Base-by-base conservation (phyloP, 2,113 vertebrate species). In the Neofelis nebulosa region DNA sequence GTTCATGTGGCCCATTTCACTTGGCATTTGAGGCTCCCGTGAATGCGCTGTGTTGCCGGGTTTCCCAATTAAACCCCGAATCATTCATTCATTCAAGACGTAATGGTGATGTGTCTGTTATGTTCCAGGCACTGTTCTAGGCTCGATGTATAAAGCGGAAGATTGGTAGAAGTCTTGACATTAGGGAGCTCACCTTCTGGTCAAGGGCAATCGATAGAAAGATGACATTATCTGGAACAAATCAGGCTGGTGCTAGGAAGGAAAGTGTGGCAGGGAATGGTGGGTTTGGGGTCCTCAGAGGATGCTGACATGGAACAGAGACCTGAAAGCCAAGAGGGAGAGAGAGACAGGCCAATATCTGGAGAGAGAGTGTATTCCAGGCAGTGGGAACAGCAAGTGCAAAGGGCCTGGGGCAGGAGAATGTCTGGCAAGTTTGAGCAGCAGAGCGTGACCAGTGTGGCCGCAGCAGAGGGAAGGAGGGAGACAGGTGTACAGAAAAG, bases 401-500 rank as follows among this genome's bases (percentile, higher is more conserved):
- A 86, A 86, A 97, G 69, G 63, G 21, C 80, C 88, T 45, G 94
- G 33, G 91, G 69, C 68, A 80, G 74, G 31, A n/a, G 15, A 14
- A 1, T 0, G 8, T 4, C 57, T 48, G 7, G 15, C 5, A 1
- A 7, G n/a, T 55, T 33, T 33, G 50, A 71, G 63, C 19, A 61
- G 65, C 10, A 41, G 29, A 3, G 2, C 7, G 21, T 65, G 76
- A 57, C 8, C 2, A 9, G 2, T 7, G 36, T 74, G 45, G 52
- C 14, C 12, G 11, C 45, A 48, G 45, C n/a, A 74, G 82, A 41
- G 55, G 41, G 33, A 21, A 48, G 52, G 38, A 81, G 45, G 57
- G 33, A 86, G 57, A 31, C 3, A 3, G 11, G 3, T 14, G 9
- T 11, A 1, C 31, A 52, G 66, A 52, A 33, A 55, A 71, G 68